A percentile compares a stretch with the other conserved stretches of the same genome.
Evolutionary conservation across 2,888 invertebrate genomes (phyloP).

Genomic region (Phania funesta): DNA sequence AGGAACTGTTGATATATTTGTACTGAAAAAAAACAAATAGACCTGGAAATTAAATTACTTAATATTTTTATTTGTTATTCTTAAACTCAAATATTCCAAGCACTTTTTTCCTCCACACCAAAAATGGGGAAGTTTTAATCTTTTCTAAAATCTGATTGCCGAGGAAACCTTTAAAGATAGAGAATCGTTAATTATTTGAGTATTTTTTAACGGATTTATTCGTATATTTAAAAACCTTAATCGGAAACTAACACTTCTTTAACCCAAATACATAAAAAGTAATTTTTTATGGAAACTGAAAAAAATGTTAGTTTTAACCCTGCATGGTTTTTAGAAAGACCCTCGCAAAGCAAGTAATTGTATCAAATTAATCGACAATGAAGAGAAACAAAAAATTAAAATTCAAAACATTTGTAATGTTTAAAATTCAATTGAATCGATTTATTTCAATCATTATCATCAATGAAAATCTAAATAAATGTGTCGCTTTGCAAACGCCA

Average conservation of each 20-base stretch:
- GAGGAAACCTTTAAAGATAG: too few species aligned
- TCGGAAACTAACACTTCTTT: conserved; percentile 50
- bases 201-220: conserved; percentile 8
- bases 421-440: conserved; percentile 70
- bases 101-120: too few species aligned
- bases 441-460: conserved; percentile 70
- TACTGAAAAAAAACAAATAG: too few species aligned
- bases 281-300: conserved; percentile 9
- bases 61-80: too few species aligned
- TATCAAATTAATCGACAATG: conserved; percentile 35
- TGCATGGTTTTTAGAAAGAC: not conserved
- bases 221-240: not conserved
- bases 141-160: too few species aligned
- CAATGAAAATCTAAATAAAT: conserved; percentile 70
- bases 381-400: conserved; percentile 48
- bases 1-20: too few species aligned
- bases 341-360: not conserved
- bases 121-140: too few species aligned
- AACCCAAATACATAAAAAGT: conserved; percentile 50
- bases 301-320: not conserved
- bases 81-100: too few species aligned
- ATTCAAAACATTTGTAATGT: conserved; percentile 65
- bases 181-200: not conserved
- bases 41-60: too few species aligned
- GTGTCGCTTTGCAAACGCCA: conserved; percentile 66